These are phyloP conservation scores for Benthosema pterotum DNA, from an alignment of 2,797 vertebrate genomes.

Conservation along the genomic window DNA sequence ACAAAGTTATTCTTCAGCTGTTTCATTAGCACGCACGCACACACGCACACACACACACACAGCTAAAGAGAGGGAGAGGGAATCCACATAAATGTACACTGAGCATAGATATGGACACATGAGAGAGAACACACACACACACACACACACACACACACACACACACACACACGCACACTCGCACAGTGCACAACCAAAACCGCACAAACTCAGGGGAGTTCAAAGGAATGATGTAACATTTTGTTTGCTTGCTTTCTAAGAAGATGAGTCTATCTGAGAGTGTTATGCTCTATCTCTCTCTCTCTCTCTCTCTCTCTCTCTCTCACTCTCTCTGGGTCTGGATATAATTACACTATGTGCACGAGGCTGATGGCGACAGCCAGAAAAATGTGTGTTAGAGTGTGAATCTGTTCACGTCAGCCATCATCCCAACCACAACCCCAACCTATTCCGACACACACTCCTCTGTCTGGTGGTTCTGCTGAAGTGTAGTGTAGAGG, in stretches of 20 bases:
- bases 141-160: constrained; percentile 5
- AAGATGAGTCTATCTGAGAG: constrained; percentile 37
- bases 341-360: constrained; percentile 52
- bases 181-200: background rate
- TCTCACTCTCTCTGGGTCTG: constrained; percentile 31
- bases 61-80: background rate
- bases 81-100: too few relatives aligned
- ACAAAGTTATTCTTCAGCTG: constrained; percentile 27
- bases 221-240: constrained; percentile 23
- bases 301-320: too few relatives aligned
- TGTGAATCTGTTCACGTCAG: constrained; percentile 20
- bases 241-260: constrained; percentile 58
- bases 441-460: background rate
- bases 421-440: constrained; percentile 1
- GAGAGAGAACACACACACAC: constrained; percentile 2
- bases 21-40: constrained; percentile 19
- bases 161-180: constrained; percentile 24
- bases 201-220: constrained; percentile 16
- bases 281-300: background rate
- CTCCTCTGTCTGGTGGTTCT: background rate
- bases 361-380: constrained; percentile 35
- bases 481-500: constrained; percentile 7
- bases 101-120: too few relatives aligned
- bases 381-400: constrained; percentile 42
- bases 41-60: constrained; percentile 1